These are phyloP conservation scores for Globodera rostochiensis DNA, from an alignment of 1,140 invertebrate genomes.

Conservation along the genomic window DNA sequence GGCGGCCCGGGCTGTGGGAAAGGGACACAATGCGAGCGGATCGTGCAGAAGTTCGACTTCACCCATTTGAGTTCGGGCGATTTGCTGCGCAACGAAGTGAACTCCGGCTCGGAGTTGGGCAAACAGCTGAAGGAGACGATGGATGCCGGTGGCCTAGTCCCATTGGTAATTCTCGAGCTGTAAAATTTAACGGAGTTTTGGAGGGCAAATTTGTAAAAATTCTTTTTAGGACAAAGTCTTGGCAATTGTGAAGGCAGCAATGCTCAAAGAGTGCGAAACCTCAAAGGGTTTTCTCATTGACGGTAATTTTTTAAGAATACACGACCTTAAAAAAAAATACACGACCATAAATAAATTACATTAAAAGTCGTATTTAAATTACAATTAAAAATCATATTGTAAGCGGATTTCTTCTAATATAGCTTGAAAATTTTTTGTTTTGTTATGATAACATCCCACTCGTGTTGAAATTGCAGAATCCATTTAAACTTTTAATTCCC, in stretches of 20 bases:
- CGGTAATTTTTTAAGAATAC: constrained; percentile 71
- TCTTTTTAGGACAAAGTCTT: constrained; percentile 78
- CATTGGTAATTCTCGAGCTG: constrained; percentile 69
- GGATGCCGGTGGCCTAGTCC: constrained; percentile 84
- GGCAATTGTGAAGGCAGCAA: constrained; percentile 82
- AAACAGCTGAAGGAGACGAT: constrained; percentile 80
- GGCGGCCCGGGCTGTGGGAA: constrained; percentile 92
- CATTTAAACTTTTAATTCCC: no score
- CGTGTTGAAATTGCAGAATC: no score
- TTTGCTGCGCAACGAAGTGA: constrained; percentile 82
- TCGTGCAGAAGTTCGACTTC: constrained; percentile 85
- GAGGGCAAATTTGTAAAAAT: background rate
- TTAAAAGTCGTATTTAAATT: no score
- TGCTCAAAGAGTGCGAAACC: constrained; percentile 71
- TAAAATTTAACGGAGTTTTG: background rate
- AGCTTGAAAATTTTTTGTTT: no score
- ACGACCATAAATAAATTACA: no score
- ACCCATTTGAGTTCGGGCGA: constrained; percentile 93
- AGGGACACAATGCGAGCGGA: constrained; percentile 90
- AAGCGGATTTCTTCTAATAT: no score
- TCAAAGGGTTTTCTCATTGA: constrained; percentile 91
- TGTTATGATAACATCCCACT: no score
- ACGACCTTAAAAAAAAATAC: no score
- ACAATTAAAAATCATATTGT: no score
- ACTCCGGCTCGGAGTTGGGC: constrained; percentile 81